Percentiles rank a stretch among this genome's conserved stretches.
Conservation (phyloP, 53 echinoderm and acorn worm genomes). For the Henricia sp. region DNA sequence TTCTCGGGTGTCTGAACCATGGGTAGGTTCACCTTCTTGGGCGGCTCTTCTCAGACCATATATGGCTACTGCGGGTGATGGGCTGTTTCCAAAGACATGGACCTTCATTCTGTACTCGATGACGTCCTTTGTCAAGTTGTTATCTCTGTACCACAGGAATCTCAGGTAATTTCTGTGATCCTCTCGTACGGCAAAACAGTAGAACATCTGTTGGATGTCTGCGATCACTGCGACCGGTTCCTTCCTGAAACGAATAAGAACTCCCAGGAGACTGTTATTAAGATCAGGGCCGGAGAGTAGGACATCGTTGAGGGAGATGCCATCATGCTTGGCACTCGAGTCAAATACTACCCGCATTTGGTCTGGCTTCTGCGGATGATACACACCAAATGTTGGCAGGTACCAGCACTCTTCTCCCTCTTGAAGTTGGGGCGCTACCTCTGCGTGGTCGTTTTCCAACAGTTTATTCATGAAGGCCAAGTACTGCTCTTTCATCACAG, state of each 20-base stretch:
- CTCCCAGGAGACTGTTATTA: conserved; percentile 30
- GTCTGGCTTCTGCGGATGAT: too few relatives aligned
- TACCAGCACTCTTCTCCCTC: neutral
- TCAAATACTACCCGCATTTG: too few relatives aligned
- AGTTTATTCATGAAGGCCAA: conserved; percentile 23
- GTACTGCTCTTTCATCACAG: neutral
- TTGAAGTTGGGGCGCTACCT: conserved; percentile 8
- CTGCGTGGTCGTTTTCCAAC: conserved; percentile 15
- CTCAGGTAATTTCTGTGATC: conserved; percentile 70
- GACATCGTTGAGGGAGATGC: conserved; percentile 20
- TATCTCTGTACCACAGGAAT: conserved; percentile 63
- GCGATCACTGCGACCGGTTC: conserved; percentile 71
- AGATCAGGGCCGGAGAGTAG: conserved; percentile 36
- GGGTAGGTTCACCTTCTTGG: neutral
- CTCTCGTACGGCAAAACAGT: too few relatives aligned
- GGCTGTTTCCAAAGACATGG: conserved; percentile 68
- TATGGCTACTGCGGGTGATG: conserved; percentile 45
- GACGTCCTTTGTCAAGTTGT: conserved; percentile 34
- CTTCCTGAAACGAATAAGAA: conserved; percentile 19
- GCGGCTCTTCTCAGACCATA: conserved; percentile 45
- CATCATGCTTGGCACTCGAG: conserved; percentile 1
- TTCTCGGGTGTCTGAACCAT: conserved; percentile 37
- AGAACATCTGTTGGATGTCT: conserved; percentile 74
- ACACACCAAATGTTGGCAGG: neutral
- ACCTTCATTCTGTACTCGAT: conserved; percentile 66